phyloP scores from a whole-genome alignment of 2,113 vertebrate genomes.

The Aspidoscelis tigris region DNA sequence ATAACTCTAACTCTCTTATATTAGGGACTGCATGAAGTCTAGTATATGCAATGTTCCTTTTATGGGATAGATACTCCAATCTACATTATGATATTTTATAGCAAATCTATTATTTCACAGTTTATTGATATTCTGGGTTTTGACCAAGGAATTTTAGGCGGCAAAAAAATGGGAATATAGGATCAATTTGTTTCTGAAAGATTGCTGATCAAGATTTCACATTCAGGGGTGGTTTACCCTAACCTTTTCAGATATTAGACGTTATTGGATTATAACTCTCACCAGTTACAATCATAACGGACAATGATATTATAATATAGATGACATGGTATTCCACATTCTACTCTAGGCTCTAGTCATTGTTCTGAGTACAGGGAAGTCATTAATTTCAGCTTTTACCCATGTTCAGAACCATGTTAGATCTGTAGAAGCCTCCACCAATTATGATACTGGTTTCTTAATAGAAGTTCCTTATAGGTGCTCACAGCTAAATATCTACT shows the following conservation, averaged over 20 bases:
- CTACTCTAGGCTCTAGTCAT: no score
- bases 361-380: no score
- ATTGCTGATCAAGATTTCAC: no score
- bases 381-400: no score
- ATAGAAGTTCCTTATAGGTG: neutral
- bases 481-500: constrained; percentile 1
- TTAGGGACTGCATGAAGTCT: neutral
- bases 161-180: neutral
- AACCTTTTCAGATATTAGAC: no score
- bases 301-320: no score
- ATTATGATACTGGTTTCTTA: constrained; percentile 14
- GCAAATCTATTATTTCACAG: neutral
- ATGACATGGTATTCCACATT: no score
- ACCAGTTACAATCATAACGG: no score
- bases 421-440: neutral
- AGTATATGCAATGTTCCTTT: neutral
- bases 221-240: no score
- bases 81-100: neutral
- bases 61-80: neutral
- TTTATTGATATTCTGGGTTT: neutral
- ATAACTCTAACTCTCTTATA: neutral
- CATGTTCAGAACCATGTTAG: no score
- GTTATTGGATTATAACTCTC: no score
- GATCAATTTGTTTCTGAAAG: no score
- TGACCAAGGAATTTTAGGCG: neutral